Evolutionary conservation across 1,140 invertebrate species (phyloP).

Genomic region (Drosophila kanapiae): DNA sequence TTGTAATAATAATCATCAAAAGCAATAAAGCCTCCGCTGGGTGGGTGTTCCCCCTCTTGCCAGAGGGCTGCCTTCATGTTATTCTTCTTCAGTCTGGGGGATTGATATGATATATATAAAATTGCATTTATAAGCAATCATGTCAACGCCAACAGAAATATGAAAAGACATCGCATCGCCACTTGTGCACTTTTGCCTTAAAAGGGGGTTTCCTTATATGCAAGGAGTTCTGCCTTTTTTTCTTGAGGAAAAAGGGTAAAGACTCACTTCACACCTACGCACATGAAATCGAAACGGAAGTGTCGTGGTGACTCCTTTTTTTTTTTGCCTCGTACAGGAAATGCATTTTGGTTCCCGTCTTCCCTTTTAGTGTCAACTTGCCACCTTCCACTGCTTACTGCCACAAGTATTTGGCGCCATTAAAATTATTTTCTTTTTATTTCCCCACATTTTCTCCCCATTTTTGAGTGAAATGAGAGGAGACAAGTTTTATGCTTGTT

Average conservation of each 20-base stretch:
- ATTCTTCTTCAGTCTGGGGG: conserved; percentile 17
- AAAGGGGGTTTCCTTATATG: conserved; percentile 21
- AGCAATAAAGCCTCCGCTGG: conserved; percentile 50
- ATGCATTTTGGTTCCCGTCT: conserved; percentile 56
- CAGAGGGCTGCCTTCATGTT: neutral
- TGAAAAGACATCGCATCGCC: conserved; percentile 52
- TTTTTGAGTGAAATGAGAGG: conserved; percentile 24
- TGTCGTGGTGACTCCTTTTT: conserved; percentile 16
- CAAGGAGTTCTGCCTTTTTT: neutral
- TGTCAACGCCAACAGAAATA: conserved; percentile 75
- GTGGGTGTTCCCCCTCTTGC: conserved; percentile 7
- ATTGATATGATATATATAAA: conserved; percentile 74
- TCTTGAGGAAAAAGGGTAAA: conserved; percentile 32
- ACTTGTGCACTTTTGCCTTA: conserved; percentile 16
- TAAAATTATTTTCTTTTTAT: conserved; percentile 56
- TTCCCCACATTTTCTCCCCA: conserved; percentile 24
- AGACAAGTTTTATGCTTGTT: conserved; percentile 67
- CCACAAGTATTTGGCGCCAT: conserved; percentile 49
- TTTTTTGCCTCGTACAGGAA: conserved; percentile 52
- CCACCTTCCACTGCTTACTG: conserved; percentile 28
- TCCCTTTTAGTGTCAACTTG: conserved; percentile 45
- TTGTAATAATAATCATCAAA: conserved; percentile 80
- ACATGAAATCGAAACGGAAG: conserved; percentile 78
- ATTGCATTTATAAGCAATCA: conserved; percentile 83
- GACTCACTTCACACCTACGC: conserved; percentile 75